Evolutionary conservation across 2,888 invertebrate genomes (phyloP).

Genomic region (Luperina nickerlii): DNA sequence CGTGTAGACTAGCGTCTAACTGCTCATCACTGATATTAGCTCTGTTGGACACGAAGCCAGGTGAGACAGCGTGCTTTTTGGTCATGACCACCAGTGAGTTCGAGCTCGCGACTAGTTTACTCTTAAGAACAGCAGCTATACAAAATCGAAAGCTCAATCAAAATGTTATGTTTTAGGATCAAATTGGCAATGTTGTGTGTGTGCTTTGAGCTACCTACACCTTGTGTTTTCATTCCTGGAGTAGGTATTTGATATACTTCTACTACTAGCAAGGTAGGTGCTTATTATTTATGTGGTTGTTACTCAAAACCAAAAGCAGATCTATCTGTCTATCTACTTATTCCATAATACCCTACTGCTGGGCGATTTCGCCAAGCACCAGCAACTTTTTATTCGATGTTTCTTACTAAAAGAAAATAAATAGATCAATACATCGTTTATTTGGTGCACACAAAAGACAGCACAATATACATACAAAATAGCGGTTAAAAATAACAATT

Average conservation of each 20-base stretch:
- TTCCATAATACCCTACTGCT: background rate
- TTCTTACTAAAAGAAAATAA: background rate
- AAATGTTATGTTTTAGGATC: background rate
- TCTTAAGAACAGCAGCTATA: no score
- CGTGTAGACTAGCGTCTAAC: no score
- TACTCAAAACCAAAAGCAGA: background rate
- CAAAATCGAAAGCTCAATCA: background rate
- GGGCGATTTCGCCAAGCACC: background rate
- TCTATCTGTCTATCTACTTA: background rate
- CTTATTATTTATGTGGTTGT: background rate
- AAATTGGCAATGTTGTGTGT: background rate
- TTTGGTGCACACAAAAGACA: no score
- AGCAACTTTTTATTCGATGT: background rate
- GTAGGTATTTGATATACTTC: background rate
- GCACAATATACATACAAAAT: no score
- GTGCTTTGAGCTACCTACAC: background rate
- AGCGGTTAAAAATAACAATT: no score
- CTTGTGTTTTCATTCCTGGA: background rate
- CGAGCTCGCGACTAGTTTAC: no score
- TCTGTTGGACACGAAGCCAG: no score
- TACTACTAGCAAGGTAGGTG: background rate
- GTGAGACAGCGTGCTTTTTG: no score
- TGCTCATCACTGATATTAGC: no score
- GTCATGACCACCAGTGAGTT: no score
- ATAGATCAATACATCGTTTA: no score